Base-by-base conservation (phyloP, 2,888 invertebrate genomes). In the Ommatoiulus sabulosus region DNA sequence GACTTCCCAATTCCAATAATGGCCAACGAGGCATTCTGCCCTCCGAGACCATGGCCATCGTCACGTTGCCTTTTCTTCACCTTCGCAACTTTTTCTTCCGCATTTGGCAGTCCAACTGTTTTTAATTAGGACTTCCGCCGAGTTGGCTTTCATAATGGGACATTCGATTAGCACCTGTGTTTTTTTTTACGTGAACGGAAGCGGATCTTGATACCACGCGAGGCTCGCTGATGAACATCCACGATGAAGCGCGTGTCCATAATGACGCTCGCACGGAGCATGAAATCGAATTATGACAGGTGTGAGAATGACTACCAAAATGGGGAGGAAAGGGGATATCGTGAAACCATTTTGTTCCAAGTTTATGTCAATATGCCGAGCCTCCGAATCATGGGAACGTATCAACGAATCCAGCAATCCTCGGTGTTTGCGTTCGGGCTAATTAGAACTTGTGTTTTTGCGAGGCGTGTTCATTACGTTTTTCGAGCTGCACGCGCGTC, bases 401-500 rank as follows among this genome's bases (percentile, higher is more conserved):
- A 46, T 46, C 46, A 46, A 5, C 46, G 5, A 46, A 46, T 46
- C 10, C 46, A 46, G 46, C 46, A 46, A 8, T 10, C 46, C 46
- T 46, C 63, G 12, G 63, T n/a, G n/a, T 17, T 12, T 4, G 63
- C 2, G n/a, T 2, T 12, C 63, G 63, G n/a, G 20, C 63, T n/a
- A 63, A 63, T 63, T 63, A 63, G 63, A 63, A 63, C 63, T 2
- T 63, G 17, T 17, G n/a, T 63, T 63, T 63, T 15, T 63, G 63
- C 7, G 63, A 63, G n/a, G n/a, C 63, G 17, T 63, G 17, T 52
- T 63, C 4, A 17, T 63, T 63, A 7, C 63, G n/a, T 63, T 63
- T 63, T 63, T 63, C 63, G 63, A n/a, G 7, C n/a, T 63, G 63
- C 63, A 63, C 63, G 63, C n/a, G n/a, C 63, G n/a, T 63, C 63